Base-by-base conservation (phyloP, 1,140 invertebrate species). In the Drosophila obscura region DNA sequence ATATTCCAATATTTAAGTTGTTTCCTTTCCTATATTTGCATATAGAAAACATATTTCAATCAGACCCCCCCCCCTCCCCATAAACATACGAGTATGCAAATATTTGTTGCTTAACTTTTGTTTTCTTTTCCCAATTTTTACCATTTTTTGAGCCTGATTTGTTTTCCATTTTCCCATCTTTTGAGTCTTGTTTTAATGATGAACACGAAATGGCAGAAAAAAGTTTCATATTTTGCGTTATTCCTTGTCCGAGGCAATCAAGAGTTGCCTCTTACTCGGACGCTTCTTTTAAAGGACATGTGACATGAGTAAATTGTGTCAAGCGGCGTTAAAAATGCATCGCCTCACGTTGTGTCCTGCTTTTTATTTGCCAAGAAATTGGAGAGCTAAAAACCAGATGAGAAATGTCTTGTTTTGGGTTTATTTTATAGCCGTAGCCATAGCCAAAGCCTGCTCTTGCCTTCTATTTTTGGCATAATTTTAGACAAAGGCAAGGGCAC, bases 331-430 rank as follows among this genome's bases (percentile, higher is more conserved):
- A 56, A 49, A 60, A 73, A 80, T 73, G 59, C 77, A 72, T 61
- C 65, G 56, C 57, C 16, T 55, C 51, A 49, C 64, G 49, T 41
- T 75, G 66, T 43, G 62, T 84, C 64, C 72, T 59, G 73, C 49
- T 66, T 81, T 11, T 4, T 39, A 66, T 87, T 87, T 85, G 82
- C 55, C 28, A 43, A 85, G 74, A 77, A 75, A 78, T 87, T 85
- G 67, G 44, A 43, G 39, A 53, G 41, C 45, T 71, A 41, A 39
- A 41, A 53, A 35, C 45, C 62, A 50, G 57, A 66, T 69, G 55
- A 49, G 65, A 74, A 43, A 63, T 57, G 65, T 58, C 52, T 63
- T 31, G 59, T 28, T 71, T 39, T 52, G 19, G 46, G 11, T 43
- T 49, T 41, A 24, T 55, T 60, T 65, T 59, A 31, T 63, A 50